These are phyloP conservation scores for Serilophus lunatus DNA, from an alignment of 2,113 vertebrate genomes.

Conservation along the genomic window DNA sequence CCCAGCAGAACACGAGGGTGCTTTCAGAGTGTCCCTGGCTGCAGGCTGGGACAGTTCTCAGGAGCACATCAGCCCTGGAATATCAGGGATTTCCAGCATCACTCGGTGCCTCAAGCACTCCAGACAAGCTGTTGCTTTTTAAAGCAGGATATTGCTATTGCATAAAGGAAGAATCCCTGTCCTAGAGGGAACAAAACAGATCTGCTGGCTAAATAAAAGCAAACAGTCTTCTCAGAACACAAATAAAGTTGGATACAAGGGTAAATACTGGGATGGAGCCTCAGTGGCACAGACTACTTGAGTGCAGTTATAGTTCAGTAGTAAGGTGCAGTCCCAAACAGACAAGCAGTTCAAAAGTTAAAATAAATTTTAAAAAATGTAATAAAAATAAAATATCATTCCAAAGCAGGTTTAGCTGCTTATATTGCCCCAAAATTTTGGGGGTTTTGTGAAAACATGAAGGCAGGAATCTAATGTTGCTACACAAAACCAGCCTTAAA, in stretches of 20 bases:
- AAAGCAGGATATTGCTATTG: not conserved
- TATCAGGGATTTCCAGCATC: not conserved
- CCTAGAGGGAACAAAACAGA: not conserved
- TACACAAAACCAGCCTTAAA: not conserved
- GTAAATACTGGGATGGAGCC: fast-evolving
- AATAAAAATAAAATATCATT: not conserved
- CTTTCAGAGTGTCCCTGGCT: not conserved
- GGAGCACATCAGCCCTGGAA: not conserved
- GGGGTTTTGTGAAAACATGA: not conserved
- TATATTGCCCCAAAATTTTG: not conserved
- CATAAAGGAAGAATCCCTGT: slow-evolving; percentile 6
- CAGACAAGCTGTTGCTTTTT: not conserved
- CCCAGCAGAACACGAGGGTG: not conserved
- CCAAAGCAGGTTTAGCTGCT: not conserved
- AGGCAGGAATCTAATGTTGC: not conserved
- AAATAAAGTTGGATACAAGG: not conserved
- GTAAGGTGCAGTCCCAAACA: not conserved
- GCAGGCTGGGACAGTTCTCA: not conserved
- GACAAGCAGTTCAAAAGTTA: not conserved
- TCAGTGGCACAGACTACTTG: not conserved
- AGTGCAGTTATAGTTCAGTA: not conserved
- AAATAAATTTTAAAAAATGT: not conserved
- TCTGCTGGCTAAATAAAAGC: not conserved
- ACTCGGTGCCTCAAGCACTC: not conserved
- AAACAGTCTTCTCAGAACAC: not conserved